Evolutionary conservation across 2,797 vertebrate species (phyloP).

Genomic region (Gastrophryne carolinensis): DNA sequence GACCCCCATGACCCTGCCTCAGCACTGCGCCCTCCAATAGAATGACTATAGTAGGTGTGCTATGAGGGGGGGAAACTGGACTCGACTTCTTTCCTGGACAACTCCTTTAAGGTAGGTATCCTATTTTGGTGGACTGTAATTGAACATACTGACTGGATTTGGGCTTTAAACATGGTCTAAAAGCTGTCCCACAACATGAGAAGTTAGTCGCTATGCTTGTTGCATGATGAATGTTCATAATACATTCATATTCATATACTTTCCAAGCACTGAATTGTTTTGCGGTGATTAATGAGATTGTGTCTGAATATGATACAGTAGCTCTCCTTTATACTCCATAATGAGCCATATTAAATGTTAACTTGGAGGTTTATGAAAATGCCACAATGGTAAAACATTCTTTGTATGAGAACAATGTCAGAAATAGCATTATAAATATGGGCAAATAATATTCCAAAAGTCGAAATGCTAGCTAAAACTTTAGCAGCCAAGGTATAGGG

Average conservation of each 20-base stretch:
- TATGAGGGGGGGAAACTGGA: no score
- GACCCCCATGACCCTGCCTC: no score
- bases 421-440: neutral
- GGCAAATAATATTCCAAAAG: neutral
- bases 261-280: neutral
- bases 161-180: no score
- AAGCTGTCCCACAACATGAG: neutral
- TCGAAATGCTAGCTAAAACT: neutral
- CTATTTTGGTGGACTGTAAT: no score
- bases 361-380: neutral
- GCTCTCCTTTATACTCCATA: neutral
- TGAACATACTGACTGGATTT: no score
- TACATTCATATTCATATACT: neutral
- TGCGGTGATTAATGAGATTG: conserved; percentile 23
- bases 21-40: no score
- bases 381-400: neutral
- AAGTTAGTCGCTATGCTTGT: neutral
- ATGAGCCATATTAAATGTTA: conserved; percentile 16
- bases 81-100: no score
- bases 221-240: conserved; percentile 8
- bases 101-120: no score
- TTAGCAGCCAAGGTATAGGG: neutral
- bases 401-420: neutral
- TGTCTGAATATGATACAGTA: neutral
- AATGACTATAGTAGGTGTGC: no score